These are phyloP conservation scores for Drosophila rellima DNA, from an alignment of 2,888 invertebrate genomes.

Conservation along the genomic window DNA sequence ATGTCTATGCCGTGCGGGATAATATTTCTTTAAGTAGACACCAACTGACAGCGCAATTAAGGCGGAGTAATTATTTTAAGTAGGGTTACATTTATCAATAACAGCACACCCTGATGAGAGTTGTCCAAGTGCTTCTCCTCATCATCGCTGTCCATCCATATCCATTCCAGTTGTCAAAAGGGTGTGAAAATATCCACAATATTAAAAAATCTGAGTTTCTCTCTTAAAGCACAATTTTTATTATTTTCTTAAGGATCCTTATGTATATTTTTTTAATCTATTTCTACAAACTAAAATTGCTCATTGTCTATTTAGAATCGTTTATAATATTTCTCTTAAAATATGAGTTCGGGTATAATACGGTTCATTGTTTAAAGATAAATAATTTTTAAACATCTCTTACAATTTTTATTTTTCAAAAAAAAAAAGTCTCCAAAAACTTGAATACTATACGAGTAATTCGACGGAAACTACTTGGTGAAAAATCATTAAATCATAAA, in stretches of 20 bases:
- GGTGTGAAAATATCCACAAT: background rate
- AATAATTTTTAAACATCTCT: no score
- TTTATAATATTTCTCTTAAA: no score
- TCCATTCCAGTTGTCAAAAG: constrained; percentile 5
- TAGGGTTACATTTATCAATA: constrained; percentile 79
- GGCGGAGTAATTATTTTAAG: constrained; percentile 81
- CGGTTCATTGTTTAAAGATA: no score
- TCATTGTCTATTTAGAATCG: no score
- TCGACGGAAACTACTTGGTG: constrained; percentile 24
- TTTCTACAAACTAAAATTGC: no score
- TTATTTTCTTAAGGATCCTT: background rate
- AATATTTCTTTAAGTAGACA: constrained; percentile 81
- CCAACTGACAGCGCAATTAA: constrained; percentile 82
- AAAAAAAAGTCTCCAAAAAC: no score
- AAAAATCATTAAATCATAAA: constrained; percentile 73
- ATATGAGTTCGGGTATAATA: no score
- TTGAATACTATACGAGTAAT: constrained; percentile 13
- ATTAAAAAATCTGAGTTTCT: constrained; percentile 1
- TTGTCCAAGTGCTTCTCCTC: constrained; percentile 31
- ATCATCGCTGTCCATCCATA: constrained; percentile 24
- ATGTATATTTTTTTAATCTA: no score
- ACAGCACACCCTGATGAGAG: constrained; percentile 30
- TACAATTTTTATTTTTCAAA: no score
- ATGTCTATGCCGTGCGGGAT: constrained; percentile 66
- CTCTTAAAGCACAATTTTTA: background rate